Evolutionary conservation across 2,113 vertebrate genomes (phyloP), one percentile per base, ranked within the genome.

Genomic region (Callocephalon fimbriatum): DNA sequence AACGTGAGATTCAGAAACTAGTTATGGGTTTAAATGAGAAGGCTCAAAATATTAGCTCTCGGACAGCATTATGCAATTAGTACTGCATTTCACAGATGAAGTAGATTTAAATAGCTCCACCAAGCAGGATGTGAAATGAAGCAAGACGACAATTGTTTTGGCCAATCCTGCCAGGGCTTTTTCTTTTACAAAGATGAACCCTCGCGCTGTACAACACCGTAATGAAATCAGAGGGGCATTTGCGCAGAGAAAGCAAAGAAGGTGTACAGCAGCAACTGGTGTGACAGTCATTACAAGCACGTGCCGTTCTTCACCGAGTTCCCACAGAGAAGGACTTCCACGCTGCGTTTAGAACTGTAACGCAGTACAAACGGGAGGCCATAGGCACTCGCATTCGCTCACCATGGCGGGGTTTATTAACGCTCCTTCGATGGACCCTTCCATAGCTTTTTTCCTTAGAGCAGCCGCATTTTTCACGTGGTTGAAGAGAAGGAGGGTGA

Each of bases 351-450:
- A 6, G 19, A 47, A 3, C 59, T 6, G 16, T 10, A 51, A n/a
- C 2, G 27, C 32, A 4, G 58, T 1, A 6, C 37, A 2, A 8
- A 2, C n/a, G 5, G 56, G 37, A 2, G 20, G 7, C 3, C 31
- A 2, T 15, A 4, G 10, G 38, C n/a, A 2, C 8, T 7, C 32
- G 32, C 32, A 21, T 22, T n/a, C 79, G 19, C 98, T 99, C 96
- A 99, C 99, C 99, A 99, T 96, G 5, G 97, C 92, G 1, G 99
- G 99, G 90, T 99, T 99, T 91, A 99, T 98, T 75, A 99, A 84
- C 0, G 99, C 98, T 11, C 98, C 98, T 6, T 93, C 96, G 14
- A 99, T 96, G 63, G 97, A 70, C 1, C 99, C 99, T 48, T 98
- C 98, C 94, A 99, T 96, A 15, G 99, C 99, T 35, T 98, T 99